Evolutionary conservation across 2,888 invertebrate species (phyloP), one percentile per base, ranked within the genome.

Genomic region (Drosophila borealis): DNA sequence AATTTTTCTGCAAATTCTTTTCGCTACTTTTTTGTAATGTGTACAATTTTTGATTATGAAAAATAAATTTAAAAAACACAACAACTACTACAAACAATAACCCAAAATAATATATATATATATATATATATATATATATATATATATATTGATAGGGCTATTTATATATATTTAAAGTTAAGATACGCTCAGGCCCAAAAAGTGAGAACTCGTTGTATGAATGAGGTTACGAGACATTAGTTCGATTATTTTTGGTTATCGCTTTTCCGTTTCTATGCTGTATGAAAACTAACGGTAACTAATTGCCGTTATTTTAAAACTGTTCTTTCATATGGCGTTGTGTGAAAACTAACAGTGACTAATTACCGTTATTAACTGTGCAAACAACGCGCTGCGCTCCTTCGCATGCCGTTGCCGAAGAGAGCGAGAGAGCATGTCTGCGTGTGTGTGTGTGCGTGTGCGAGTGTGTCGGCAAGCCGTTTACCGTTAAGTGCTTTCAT

Each of bases 11-110:
- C 42, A 42, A 69, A 76, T 53, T 72, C 67, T 44, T 70, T 60
- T 62, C 72, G 75, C 75, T 75, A 75, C 61, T 61, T 55, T 63
- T 55, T 71, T 79, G 72, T 75, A 75, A 74, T 74, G 75, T 75
- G 60, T 75, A 68, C 29, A 63, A 71, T 63, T 73, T 72, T 70
- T 29, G 48, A 74, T 54, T 56, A 46, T 17, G 14, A 34, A 54
- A 50, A 36, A 13, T 13, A 10, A 36, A 54, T 42, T n/a, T 0
- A 55, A 53, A 33, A 25, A 42, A 41, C 53, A 53, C 41, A 60
- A 54, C 10, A 57, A 51, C 4, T 53, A 41, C 33, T 36, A 50
- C 37, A 65, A 65, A 66, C 17, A 57, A 59, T 34, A 48, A 56
- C 8, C 4, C 42, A 51, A 51, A 39, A 39, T 39, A 56, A 45